These are phyloP conservation scores for Hirtodrosophila histrioides DNA, from an alignment of 2,888 invertebrate species.

Conservation along the genomic window DNA sequence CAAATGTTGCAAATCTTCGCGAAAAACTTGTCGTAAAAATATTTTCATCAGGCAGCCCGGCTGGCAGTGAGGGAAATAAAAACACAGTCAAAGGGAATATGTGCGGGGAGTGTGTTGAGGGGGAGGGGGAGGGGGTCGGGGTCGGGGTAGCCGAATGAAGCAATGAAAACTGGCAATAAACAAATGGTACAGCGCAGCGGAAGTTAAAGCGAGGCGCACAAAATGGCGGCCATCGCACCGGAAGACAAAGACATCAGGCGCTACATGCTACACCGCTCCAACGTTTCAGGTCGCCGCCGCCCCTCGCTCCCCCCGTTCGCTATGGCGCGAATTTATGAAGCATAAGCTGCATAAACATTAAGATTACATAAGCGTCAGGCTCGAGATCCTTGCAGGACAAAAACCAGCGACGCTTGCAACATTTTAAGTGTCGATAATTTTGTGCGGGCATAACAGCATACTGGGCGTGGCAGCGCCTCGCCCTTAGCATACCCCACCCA, in stretches of 20 bases:
- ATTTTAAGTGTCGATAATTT: slow-evolving; percentile 79
- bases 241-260: slow-evolving; percentile 65
- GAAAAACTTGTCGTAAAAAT: slow-evolving; percentile 79
- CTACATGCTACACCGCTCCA: not conserved
- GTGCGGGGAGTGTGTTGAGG: not conserved
- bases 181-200: slow-evolving; percentile 75
- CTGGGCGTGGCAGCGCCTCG: slow-evolving; percentile 18
- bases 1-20: slow-evolving; percentile 79
- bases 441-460: slow-evolving; percentile 13
- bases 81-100: slow-evolving; percentile 17
- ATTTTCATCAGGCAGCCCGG: slow-evolving; percentile 67
- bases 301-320: not conserved
- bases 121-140: not conserved
- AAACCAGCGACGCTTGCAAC: slow-evolving; percentile 69
- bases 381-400: slow-evolving; percentile 50
- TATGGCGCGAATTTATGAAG: slow-evolving; percentile 72
- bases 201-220: slow-evolving; percentile 62
- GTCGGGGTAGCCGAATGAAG: slow-evolving; percentile 54
- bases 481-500: not conserved
- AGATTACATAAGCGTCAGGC: slow-evolving; percentile 76
- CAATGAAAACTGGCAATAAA: slow-evolving; percentile 77
- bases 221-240: slow-evolving; percentile 72
- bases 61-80: slow-evolving; percentile 51
- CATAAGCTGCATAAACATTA: slow-evolving; percentile 80
- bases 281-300: no score